Evolutionary conservation across 92 coral and sea anemone genomes (phyloP).

Genomic region (Meandrina meandrites): DNA sequence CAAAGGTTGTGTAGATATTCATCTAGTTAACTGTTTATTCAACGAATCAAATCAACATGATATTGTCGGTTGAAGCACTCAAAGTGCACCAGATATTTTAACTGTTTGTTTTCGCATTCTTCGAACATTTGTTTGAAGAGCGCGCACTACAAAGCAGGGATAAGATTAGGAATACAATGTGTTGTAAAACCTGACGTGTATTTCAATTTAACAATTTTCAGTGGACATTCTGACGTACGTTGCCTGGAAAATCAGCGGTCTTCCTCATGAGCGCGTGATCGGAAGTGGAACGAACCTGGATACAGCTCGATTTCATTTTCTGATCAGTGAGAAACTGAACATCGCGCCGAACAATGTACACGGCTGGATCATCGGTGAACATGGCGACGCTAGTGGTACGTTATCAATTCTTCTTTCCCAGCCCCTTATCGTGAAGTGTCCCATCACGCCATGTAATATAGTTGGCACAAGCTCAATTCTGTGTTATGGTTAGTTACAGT

Average conservation of each 20-base stretch:
- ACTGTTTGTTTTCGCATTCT: no score
- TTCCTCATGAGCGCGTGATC: conserved; percentile 46
- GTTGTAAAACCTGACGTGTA: neutral
- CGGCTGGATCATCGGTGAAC: conserved; percentile 56
- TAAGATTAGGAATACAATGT: neutral
- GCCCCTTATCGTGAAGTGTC: neutral
- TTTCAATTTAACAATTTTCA: neutral
- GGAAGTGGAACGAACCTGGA: conserved; percentile 53
- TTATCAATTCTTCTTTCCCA: neutral
- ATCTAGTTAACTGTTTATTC: no score
- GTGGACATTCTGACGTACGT: conserved; percentile 48
- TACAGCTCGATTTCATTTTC: conserved; percentile 54
- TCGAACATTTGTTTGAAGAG: no score
- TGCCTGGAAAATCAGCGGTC: conserved; percentile 55
- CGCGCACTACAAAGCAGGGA: no score
- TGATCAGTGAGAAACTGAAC: conserved; percentile 51
- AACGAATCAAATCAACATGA: no score
- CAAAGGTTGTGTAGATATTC: no score
- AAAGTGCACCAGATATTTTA: no score
- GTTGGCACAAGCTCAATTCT: no score
- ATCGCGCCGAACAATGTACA: conserved; percentile 51
- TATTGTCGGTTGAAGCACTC: no score
- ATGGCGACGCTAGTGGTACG: conserved; percentile 57
- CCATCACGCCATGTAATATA: neutral
- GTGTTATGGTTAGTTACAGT: no score